Evolutionary conservation across 2,113 vertebrate genomes (phyloP).

Genomic region (Albula goreensis): DNA sequence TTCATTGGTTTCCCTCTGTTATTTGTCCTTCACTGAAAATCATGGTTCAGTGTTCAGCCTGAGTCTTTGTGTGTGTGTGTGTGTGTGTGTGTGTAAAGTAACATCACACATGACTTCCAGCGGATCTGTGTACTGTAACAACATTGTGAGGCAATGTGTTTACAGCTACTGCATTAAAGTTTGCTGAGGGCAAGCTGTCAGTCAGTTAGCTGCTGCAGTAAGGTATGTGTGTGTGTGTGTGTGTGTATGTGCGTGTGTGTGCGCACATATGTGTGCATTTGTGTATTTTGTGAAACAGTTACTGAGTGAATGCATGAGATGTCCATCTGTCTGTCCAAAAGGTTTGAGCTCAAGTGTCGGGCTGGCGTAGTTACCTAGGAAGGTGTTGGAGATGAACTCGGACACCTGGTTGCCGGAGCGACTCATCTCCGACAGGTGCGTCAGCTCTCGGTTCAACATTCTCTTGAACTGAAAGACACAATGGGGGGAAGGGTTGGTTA

Average conservation of each 20-base stretch:
- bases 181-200: too few relatives aligned
- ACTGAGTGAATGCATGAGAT: not conserved
- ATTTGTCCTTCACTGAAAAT: not conserved
- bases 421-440: constrained; percentile 97
- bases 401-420: constrained; percentile 98
- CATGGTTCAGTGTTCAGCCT: not conserved
- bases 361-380: constrained; percentile 82
- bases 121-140: not conserved
- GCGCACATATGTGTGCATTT: constrained; percentile 6
- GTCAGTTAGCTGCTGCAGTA: too few relatives aligned
- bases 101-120: not conserved
- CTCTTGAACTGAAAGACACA: constrained; percentile 88
- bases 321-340: not conserved
- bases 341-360: not conserved
- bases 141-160: not conserved
- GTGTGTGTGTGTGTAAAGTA: not conserved
- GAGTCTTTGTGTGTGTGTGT: not conserved
- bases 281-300: not conserved
- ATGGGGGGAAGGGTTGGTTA: constrained; percentile 1
- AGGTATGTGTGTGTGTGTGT: not conserved
- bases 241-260: not conserved
- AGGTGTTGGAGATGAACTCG: constrained; percentile 98
- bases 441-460: constrained; percentile 97
- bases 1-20: not conserved
- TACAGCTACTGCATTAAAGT: not conserved